Percentiles rank a stretch among this genome's conserved stretches.
These are phyloP conservation scores for Pogonognathellus flavescens DNA, from an alignment of 1,140 invertebrate genomes.

Conservation along the genomic window DNA sequence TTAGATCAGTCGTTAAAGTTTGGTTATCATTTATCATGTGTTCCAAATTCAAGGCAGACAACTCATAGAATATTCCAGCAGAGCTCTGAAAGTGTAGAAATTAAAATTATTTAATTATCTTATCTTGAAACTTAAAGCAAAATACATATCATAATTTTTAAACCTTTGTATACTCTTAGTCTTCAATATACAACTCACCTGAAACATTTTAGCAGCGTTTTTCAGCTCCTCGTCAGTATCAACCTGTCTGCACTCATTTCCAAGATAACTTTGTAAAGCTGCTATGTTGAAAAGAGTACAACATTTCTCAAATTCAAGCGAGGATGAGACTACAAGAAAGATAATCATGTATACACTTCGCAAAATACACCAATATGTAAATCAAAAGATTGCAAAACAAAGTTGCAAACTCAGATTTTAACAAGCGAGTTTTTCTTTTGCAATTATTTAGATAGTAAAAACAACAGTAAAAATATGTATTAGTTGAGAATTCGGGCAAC, in stretches of 20 bases:
- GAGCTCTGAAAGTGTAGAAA: constrained; percentile 78
- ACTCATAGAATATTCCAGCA: constrained; percentile 89
- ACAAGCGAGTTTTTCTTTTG: too few species aligned
- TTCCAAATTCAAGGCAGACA: constrained; percentile 76
- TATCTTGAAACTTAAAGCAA: constrained; percentile 26
- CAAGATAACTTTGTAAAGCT: constrained; percentile 91
- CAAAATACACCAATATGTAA: too few species aligned
- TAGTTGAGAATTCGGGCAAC: too few species aligned
- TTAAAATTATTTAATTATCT: not conserved
- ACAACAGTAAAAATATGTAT: not conserved
- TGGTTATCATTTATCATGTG: constrained; percentile 86
- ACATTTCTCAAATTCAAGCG: constrained; percentile 90
- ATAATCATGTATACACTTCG: not conserved
- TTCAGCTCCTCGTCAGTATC: constrained; percentile 95
- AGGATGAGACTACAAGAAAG: constrained; percentile 79
- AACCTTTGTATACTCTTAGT: too few species aligned
- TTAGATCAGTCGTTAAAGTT: constrained; percentile 90
- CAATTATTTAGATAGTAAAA: not conserved
- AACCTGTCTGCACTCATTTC: constrained; percentile 81
- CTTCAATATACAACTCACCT: constrained; percentile 71
- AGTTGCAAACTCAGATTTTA: too few species aligned
- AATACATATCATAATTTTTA: too few species aligned
- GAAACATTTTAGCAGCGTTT: constrained; percentile 92
- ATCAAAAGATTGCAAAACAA: too few species aligned
- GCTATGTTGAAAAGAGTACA: constrained; percentile 98